Base-by-base conservation (phyloP, 2,113 vertebrate species). In the Ameiurus melas region DNA sequence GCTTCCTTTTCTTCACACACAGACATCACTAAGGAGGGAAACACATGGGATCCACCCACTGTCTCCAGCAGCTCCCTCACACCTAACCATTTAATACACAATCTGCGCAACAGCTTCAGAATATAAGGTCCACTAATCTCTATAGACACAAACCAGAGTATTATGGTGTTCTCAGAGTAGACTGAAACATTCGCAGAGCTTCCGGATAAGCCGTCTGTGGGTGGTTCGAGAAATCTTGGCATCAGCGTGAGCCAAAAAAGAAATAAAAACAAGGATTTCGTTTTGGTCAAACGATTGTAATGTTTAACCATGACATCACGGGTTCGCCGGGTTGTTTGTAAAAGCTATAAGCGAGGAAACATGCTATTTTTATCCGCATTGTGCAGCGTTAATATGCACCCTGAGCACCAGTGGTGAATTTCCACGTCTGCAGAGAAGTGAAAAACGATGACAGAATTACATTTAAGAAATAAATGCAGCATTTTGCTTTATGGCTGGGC, bases 1-100 rank as follows among this genome's bases (percentile, higher is more conserved):
- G 79, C 60, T 87, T 86, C 83, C 78, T 91, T 80, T 73, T 79
- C 77, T 51, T 81, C 30, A 78, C 43, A 12, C 47, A 58, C 64
- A n/a, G n/a, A n/a, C n/a, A 87, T 47, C 58, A 85, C 16, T 55
- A 39, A 73, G 77, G 62, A 83, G 77, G 88, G 57, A 12, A 60
- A 78, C 51, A 79, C 83, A 55, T 60, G 81, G 8, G 36, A 60
- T 85, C 85, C 39, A 85, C 81, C 84, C 79, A 86, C 16, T 66
- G 30, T 53, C 68, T 55, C 62, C 4, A 83, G 30, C 55, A 81
- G 58, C 53, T 77, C 53, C 22, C 66, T 77, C 33, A 43, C 33
- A 60, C 36, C 36, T 60, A 82, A 60, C 57, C 57, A 60, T 60
- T 58, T 60, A 39, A 60, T 19, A 80, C 16, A n/a, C 77, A 53